A percentile compares a stretch with the other conserved stretches of the same genome.
Evolutionary conservation across 2,113 vertebrate genomes (phyloP).

Genomic region (Setophaga petechia): DNA sequence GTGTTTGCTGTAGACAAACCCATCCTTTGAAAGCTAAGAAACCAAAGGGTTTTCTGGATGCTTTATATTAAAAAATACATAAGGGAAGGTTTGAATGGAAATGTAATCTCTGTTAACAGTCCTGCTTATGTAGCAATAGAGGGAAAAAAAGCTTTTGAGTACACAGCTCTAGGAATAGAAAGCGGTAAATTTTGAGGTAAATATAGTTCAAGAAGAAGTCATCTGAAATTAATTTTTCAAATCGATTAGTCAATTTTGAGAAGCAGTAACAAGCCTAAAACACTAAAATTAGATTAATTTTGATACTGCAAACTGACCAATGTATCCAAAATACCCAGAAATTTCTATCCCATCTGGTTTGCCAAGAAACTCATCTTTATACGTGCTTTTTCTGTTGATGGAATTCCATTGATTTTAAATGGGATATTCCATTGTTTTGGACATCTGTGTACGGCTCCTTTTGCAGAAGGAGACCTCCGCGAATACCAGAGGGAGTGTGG

Average conservation of each 20-base stretch:
- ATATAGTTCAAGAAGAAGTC: neutral
- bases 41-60: neutral
- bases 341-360: neutral
- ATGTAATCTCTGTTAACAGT: neutral
- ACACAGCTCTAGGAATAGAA: slow-evolving; percentile 17
- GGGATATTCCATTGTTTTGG: neutral
- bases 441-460: neutral
- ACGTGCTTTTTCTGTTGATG: neutral
- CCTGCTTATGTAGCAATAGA: neutral
- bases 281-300: neutral
- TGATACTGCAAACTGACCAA: neutral
- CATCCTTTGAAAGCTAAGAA: neutral
- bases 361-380: neutral
- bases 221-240: neutral
- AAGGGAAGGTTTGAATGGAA: neutral
- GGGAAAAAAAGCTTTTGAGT: neutral
- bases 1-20: neutral
- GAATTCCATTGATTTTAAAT: neutral
- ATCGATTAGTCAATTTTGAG: neutral
- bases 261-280: neutral
- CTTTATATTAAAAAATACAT: neutral
- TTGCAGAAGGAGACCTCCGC: neutral
- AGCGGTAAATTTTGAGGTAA: slow-evolving; percentile 18
- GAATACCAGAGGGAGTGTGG: neutral
- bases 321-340: neutral